Percentiles rank a stretch among this genome's conserved stretches.
These are phyloP conservation scores for Drosophila carrolli DNA, from an alignment of 1,140 invertebrate species.

Conservation along the genomic window DNA sequence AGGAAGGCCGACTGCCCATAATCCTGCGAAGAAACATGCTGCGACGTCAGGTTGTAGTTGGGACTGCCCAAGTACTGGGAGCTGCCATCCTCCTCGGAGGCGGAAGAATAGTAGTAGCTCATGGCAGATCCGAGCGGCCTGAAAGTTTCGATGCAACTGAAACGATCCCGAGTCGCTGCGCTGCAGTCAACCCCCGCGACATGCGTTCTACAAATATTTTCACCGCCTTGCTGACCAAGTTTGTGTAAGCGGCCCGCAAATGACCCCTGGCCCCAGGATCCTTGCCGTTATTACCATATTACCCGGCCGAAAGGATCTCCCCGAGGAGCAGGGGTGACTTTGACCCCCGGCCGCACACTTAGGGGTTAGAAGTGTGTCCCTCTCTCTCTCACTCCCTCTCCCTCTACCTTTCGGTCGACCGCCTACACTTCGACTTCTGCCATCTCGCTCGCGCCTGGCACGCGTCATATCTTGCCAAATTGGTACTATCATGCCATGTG, in stretches of 20 bases:
- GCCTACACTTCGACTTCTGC: constrained; percentile 58
- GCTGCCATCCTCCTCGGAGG: constrained; percentile 66
- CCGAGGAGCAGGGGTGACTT: constrained; percentile 43
- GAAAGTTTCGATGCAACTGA: constrained; percentile 66
- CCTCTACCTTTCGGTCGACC: constrained; percentile 18
- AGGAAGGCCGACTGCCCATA: constrained; percentile 45
- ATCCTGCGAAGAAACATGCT: constrained; percentile 22
- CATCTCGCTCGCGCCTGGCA: constrained; percentile 42
- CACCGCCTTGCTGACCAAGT: constrained; percentile 71
- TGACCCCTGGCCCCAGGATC: constrained; percentile 74
- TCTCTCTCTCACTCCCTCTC: constrained; percentile 3
- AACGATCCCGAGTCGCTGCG: constrained; percentile 8
- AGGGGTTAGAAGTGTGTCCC: constrained; percentile 64
- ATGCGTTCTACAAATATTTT: constrained; percentile 70
- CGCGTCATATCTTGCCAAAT: constrained; percentile 83
- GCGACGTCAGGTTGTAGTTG: constrained; percentile 55
- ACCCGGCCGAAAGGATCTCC: constrained; percentile 62
- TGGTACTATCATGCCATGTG: constrained; percentile 80
- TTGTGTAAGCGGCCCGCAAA: constrained; percentile 69
- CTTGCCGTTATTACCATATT: constrained; percentile 67
- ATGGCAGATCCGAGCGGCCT: constrained; percentile 54
- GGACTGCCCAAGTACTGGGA: constrained; percentile 71
- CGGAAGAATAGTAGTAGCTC: constrained; percentile 74
- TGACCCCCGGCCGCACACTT: constrained; percentile 36
- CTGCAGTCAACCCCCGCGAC: constrained; percentile 30